phyloP scores from a whole-genome alignment of 2,113 vertebrate species.

The Accipiter cooperii region DNA sequence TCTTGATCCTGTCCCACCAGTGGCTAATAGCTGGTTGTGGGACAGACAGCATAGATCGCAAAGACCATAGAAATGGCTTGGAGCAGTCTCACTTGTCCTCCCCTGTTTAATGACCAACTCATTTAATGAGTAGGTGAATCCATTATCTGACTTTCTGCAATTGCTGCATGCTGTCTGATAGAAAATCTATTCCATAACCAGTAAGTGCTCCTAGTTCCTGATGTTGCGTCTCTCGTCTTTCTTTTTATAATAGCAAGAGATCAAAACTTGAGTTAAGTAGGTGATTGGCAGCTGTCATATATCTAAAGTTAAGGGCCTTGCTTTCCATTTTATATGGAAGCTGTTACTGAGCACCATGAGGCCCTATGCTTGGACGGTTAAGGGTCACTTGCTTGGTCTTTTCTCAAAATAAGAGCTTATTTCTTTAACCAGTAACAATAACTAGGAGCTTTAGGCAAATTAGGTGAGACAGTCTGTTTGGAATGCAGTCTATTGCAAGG shows the following conservation, averaged over 20 bases:
- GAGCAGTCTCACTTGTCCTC: not conserved
- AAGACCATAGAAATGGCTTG: accelerated
- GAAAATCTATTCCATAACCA: not conserved
- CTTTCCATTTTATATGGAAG: not conserved
- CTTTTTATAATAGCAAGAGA: not conserved
- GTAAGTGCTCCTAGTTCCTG: not conserved
- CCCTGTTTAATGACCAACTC: not conserved
- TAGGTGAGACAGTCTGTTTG: not conserved
- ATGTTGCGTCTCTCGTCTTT: not conserved
- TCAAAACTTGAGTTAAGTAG: not conserved
- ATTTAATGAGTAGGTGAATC: not conserved
- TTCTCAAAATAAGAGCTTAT: not conserved
- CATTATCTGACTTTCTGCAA: not conserved
- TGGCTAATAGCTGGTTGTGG: not conserved
- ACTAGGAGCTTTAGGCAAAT: not conserved
- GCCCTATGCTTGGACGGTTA: not conserved
- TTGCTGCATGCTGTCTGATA: not conserved
- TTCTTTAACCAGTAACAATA: not conserved
- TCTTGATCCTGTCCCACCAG: not conserved
- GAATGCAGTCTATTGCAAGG: not conserved
- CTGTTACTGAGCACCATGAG: not conserved
- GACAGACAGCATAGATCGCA: not conserved
- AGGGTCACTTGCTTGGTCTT: not conserved
- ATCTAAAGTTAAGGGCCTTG: not conserved
- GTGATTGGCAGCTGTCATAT: not conserved